Evolutionary conservation across 1,140 invertebrate genomes (phyloP).

Genomic region (Pentalonia nigronervosa): DNA sequence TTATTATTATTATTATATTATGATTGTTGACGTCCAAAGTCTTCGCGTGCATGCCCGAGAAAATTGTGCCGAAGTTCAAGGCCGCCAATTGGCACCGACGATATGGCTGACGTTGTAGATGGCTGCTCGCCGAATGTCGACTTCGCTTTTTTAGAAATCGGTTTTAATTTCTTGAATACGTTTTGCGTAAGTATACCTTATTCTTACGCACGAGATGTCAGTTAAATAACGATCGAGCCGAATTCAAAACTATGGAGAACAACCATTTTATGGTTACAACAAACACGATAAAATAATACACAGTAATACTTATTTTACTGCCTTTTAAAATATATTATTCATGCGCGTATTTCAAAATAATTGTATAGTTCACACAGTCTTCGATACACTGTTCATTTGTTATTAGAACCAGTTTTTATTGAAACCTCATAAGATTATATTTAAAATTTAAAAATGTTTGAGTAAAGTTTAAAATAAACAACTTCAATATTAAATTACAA

Average conservation of each 20-base stretch:
- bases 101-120: no score
- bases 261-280: background rate
- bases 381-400: background rate
- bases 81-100: conserved; percentile 20
- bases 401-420: background rate
- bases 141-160: conserved; percentile 2
- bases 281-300: background rate
- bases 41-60: background rate
- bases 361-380: background rate
- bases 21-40: background rate
- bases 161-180: background rate
- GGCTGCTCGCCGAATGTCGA: background rate
- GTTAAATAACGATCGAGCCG: background rate
- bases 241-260: background rate
- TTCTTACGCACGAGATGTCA: background rate
- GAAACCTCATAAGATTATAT: background rate
- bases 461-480: background rate
- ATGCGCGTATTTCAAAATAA: background rate
- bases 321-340: background rate
- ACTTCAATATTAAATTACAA: background rate
- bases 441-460: background rate
- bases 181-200: background rate
- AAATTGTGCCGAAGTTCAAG: conserved; percentile 24
- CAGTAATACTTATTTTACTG: no score
- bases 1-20: background rate